Evolutionary conservation across 1,140 invertebrate genomes (phyloP).

Genomic region (Drosophila parabipectinata): DNA sequence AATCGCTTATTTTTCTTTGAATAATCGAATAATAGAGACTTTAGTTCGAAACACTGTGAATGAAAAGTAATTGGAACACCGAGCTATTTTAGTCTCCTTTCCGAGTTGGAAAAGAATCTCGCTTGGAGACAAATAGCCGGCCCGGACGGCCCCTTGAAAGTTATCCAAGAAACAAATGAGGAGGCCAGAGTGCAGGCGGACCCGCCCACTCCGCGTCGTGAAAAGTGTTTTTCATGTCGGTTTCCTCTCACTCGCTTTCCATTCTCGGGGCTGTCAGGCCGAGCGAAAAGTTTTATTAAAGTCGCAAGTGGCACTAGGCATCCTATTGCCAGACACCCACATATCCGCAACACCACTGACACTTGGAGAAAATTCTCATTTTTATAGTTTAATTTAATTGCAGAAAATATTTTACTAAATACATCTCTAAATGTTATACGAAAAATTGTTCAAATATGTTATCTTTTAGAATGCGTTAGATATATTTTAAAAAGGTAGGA

Average conservation of each 20-base stretch:
- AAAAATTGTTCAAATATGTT: too few species aligned
- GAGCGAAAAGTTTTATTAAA: conserved; percentile 32
- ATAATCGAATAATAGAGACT: background rate
- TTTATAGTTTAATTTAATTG: background rate
- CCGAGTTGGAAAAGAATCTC: background rate
- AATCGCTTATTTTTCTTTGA: background rate
- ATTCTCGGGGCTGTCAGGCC: conserved; percentile 13
- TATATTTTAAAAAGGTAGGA: too few species aligned
- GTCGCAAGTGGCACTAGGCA: conserved; percentile 17
- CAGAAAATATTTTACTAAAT: too few species aligned
- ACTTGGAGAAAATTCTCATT: background rate
- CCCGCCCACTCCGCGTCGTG: conserved; percentile 5
- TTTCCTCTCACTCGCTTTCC: background rate
- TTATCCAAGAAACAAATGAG: conserved; percentile 27
- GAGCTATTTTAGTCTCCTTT: background rate
- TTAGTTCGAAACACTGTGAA: background rate
- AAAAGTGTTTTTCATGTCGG: conserved; percentile 23
- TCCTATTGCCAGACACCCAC: conserved; percentile 18
- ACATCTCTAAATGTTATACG: too few species aligned
- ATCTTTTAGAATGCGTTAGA: too few species aligned
- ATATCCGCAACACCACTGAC: background rate
- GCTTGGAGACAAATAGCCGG: background rate
- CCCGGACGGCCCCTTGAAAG: background rate
- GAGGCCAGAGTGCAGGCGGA: conserved; percentile 2
- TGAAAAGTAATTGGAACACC: background rate